Evolutionary conservation across 2,888 invertebrate genomes (phyloP), one percentile per base, ranked within the genome.

Genomic region (Archips xylosteana): DNA sequence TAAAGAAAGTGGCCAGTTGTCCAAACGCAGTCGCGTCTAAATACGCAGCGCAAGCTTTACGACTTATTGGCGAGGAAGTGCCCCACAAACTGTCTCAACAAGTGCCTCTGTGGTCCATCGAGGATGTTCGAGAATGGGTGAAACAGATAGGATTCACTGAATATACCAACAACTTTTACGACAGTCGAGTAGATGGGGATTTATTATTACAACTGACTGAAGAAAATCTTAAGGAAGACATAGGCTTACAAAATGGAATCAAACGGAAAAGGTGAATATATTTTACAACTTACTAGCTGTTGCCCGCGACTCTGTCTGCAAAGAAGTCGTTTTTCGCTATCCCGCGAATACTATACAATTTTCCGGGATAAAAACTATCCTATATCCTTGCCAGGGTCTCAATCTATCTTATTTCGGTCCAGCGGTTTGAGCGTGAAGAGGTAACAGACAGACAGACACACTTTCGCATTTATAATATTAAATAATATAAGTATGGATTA

Each of bases 71-170:
- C 1, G 99, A 99, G 89, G 98, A 98, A 87, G 98, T 99, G 15
- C 99, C 99, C 0, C 99, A 99, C 89, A 99, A 99, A 88, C 93
- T 99, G 72, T 99, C 99, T 49, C 99, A 99, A 87, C 99, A 99
- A 90, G 99, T 99, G 57, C 99, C 99, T 0, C 95, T 99, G 8
- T 99, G 99, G 99, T 98, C 98, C 0, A 97, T 97, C 32, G 98
- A 98, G 88, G 99, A 99, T 88, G 99, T 99, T 0, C 96, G 97
- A 80, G 99, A 99, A 92, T 99, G 99, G 99, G 98, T 99, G 0
- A 98, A 98, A 87, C 99, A 99, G 95, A 99, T 99, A 83, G 99
- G 99, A 0, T 99, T 99, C 88, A 95, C 96, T 15, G 97, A 97
- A 84, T 98, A 97, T 82, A 96, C 97, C 2, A 95, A 93, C 2